phyloP scores from a whole-genome alignment of 1,140 invertebrate genomes.

The Rhagoletis zephyria region DNA sequence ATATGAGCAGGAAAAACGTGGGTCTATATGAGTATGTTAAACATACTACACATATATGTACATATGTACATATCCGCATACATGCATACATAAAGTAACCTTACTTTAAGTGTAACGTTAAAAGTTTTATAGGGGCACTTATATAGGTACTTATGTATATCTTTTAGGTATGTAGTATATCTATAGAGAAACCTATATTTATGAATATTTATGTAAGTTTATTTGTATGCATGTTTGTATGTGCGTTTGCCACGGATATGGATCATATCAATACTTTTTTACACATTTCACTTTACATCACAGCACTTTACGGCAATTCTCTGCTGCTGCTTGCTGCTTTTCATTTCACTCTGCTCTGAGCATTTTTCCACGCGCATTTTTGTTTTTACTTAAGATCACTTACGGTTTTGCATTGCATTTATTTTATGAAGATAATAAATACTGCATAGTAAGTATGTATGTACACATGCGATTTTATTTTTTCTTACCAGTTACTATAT shows the following conservation, averaged over 20 bases:
- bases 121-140: neutral
- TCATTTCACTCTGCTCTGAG: conserved; percentile 9
- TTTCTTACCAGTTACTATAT: neutral
- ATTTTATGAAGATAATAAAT: neutral
- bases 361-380: neutral
- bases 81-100: neutral
- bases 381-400: conserved; percentile 17
- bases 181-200: neutral
- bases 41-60: no score
- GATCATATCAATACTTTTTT: neutral
- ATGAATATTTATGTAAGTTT: neutral
- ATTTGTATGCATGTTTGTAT: neutral
- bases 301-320: neutral
- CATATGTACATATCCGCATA: no score
- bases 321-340: neutral
- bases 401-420: neutral
- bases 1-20: neutral
- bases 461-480: neutral
- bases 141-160: neutral
- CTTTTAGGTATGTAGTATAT: neutral
- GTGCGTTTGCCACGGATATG: neutral
- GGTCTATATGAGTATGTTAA: no score
- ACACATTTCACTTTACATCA: conserved; percentile 21
- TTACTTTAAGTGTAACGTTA: neutral
- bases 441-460: neutral